Evolutionary conservation across 2,888 invertebrate species (phyloP).

Genomic region (Autographa pulchrina): DNA sequence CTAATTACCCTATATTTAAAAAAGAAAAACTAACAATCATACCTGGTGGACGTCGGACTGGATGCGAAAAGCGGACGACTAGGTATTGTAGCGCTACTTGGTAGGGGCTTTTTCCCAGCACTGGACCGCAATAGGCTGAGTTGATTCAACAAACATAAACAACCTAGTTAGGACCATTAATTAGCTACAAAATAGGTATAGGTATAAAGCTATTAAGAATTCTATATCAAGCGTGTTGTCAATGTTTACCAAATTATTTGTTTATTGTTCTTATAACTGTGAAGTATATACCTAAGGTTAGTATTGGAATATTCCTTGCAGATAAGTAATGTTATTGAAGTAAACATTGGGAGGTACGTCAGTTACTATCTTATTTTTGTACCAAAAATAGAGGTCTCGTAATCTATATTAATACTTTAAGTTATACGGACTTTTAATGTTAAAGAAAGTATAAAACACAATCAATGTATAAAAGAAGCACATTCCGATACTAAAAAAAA

Average conservation of each 20-base stretch:
- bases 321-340: conserved; percentile 33
- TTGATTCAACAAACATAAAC: too few species aligned
- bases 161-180: too few species aligned
- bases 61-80: too few species aligned
- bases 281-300: neutral
- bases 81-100: too few species aligned
- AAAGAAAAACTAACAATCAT: too few species aligned
- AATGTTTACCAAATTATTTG: conserved; percentile 29
- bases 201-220: neutral
- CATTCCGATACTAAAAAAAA: too few species aligned
- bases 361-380: conserved; percentile 24
- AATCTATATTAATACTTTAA: neutral
- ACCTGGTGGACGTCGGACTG: too few species aligned
- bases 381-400: conserved; percentile 3
- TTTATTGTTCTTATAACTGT: conserved; percentile 20
- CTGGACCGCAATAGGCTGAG: too few species aligned
- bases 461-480: too few species aligned
- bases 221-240: conserved; percentile 3
- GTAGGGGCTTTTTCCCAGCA: too few species aligned
- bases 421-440: neutral
- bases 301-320: conserved; percentile 42
- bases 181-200: neutral
- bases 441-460: too few species aligned
- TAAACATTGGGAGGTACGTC: conserved; percentile 36
- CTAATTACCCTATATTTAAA: too few species aligned